Conservation (phyloP, 2,113 vertebrate genomes). For the Tetrao urogallus region DNA sequence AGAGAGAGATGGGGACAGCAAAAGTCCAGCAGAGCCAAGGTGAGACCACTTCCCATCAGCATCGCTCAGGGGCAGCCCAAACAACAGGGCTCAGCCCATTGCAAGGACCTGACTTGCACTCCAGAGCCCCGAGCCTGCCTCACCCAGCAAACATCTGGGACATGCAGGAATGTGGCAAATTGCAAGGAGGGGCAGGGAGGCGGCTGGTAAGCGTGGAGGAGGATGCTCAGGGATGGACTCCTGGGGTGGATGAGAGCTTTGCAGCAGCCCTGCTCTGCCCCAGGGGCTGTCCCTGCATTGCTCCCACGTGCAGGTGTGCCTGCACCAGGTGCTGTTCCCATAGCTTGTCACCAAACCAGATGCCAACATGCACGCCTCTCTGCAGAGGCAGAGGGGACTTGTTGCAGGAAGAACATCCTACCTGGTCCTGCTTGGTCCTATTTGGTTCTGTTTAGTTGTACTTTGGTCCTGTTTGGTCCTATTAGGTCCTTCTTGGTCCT, state of each 20-base stretch:
- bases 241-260: background rate
- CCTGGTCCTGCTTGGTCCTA: background rate
- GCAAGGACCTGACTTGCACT: rapidly evolving
- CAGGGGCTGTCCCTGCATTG: background rate
- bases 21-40: too few relatives aligned
- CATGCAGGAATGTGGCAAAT: background rate
- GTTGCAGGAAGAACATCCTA: background rate
- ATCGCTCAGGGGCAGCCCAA: background rate
- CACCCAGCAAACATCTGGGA: background rate
- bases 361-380: background rate
- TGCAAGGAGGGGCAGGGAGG: background rate
- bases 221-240: background rate
- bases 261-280: background rate
- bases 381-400: background rate
- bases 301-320: background rate
- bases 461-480: too few relatives aligned
- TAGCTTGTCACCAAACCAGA: background rate
- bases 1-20: background rate
- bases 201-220: rapidly evolving
- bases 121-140: background rate
- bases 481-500: too few relatives aligned
- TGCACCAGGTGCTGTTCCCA: background rate
- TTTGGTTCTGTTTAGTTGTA: too few relatives aligned
- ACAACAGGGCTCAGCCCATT: background rate
- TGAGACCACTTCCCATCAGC: background rate